Evolutionary conservation across 2,113 vertebrate genomes (phyloP), one percentile per base, ranked within the genome.

Genomic region (Rhombomys opimus): DNA sequence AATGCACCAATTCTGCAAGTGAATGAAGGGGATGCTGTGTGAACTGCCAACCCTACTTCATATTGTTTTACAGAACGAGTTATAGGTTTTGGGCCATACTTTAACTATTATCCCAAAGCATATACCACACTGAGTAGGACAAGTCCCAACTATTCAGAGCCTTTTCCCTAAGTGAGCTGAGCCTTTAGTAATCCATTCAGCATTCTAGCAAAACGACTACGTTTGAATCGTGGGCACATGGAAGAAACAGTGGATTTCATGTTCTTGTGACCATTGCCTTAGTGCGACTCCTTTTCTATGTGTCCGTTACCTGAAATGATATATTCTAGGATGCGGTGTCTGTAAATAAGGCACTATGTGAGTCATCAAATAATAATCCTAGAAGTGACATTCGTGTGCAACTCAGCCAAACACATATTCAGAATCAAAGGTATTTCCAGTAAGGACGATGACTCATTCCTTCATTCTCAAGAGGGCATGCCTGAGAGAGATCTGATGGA

Each of bases 381-480:
- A 59, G 80, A 94, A 88, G 76, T 87, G 22, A 84, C 15, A 92
- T 17, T 59, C 35, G 30, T 57, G 23, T 61, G 7, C 20, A 91
- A 80, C 38, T 61, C 68, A 73, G 52, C 52, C 89, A 89, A 85
- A 72, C 32, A 87, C 50, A 75, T 92, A 80, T 52, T 12, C 41
- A 93, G 65, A 90, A 85, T 17, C 80, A 84, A 89, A 94, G n/a
- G 7, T 30, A 38, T 4, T 94, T 96, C n/a, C 72, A 65, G 15
- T 77, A 93, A 93, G 4, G 8, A n/a, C n/a, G n/a, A 86, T 92
- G 86, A 96, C 73, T 89, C 85, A 81, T 59, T 85, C 70, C 10
- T 85, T 76, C 18, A 46, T 75, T 9, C 3, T 9, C 67, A 68
- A 32, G 57, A 46, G 52, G 2, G 38, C 57, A 1, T 67, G 8